Base-by-base conservation (phyloP, 1,140 invertebrate genomes). In the Drosophila equinoxialis region DNA sequence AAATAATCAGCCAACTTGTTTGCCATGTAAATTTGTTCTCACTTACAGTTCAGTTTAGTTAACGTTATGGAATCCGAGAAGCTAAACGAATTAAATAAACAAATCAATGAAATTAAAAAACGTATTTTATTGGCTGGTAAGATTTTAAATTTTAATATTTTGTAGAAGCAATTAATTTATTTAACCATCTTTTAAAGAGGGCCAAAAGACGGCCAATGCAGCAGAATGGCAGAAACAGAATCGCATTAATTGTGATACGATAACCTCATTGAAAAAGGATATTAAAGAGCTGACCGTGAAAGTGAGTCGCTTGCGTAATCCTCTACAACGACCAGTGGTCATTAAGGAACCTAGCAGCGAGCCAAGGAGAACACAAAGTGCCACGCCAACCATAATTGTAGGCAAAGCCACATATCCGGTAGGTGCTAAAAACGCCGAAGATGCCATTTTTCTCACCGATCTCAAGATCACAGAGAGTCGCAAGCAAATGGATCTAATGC, bases 101-200 rank as follows among this genome's bases (percentile, higher is more conserved):
- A 96, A 93, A 96, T 96, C 87, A 93, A 95, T 80, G 95, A 96
- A 92, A 94, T 96, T 45, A 97, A 96, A 87, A 96, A 96, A 92
- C 96, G 96, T 85, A 96, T 97, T 86, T 94, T 96, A 79, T 87
- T 97, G 65, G 96, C 96, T 90, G 96, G 96, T 96, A 84, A 92
- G 85, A 37, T 6, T 8, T 11, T 39, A 0, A 0, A 35, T 37
- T 6, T 0, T 11, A 26, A 7, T 65, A 26, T 10, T 33, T 20
- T 57, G 30, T 37, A 26, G 35, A 37, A 37, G 11, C 11, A 3
- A 37, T 11, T 0, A 39, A 6, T 26, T 20, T 14, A 57, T 6
- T 33, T 2, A 14, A 2, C 23, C 23, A 26, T 26, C 3, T 26
- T 20, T 81, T 92, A 2, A 74, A 97, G 96, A 97, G 94, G 96